phyloP scores from a whole-genome alignment of 37 sponge, comb jelly and placozoan genomes.

The Halichondria panicea region DNA sequence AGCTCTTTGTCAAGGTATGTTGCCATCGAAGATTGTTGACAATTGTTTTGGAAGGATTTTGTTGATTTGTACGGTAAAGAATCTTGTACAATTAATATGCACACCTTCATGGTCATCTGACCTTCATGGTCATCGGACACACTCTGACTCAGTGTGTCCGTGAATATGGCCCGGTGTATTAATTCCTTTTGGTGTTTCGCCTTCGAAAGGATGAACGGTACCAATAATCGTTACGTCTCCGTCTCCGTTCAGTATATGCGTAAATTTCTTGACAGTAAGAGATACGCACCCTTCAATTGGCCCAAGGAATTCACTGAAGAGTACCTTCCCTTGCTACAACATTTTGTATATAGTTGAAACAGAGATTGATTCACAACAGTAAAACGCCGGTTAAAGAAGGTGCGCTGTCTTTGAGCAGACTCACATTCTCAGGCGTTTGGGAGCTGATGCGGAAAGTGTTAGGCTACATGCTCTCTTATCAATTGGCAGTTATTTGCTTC shows the following conservation, averaged over 20 bases:
- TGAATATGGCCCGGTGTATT: slow-evolving; percentile 38
- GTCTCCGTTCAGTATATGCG: too few species aligned
- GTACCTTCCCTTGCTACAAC: neutral
- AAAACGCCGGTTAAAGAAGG: neutral
- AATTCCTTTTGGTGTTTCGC: slow-evolving; percentile 38
- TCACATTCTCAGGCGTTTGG: neutral
- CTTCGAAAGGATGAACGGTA: slow-evolving; percentile 46
- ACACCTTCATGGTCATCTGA: too few species aligned
- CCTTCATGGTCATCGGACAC: slow-evolving; percentile 36
- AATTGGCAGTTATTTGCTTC: neutral
- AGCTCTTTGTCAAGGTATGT: slow-evolving; percentile 24
- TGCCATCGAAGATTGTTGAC: neutral
- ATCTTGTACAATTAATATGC: slow-evolving; percentile 21
- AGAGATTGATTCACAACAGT: neutral
- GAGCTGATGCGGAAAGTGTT: too few species aligned
- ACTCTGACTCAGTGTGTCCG: slow-evolving; percentile 10
- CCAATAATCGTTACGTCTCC: too few species aligned
- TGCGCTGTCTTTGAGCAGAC: neutral
- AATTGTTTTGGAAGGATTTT: neutral
- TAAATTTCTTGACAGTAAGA: neutral
- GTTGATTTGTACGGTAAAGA: slow-evolving; percentile 1
- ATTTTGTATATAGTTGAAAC: neutral
- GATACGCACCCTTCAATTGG: neutral
- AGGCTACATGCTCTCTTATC: too few species aligned
- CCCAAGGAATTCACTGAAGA: neutral